Evolutionary conservation across 2,888 invertebrate species (phyloP), one percentile per base, ranked within the genome.

Genomic region (Rotaria macrura): DNA sequence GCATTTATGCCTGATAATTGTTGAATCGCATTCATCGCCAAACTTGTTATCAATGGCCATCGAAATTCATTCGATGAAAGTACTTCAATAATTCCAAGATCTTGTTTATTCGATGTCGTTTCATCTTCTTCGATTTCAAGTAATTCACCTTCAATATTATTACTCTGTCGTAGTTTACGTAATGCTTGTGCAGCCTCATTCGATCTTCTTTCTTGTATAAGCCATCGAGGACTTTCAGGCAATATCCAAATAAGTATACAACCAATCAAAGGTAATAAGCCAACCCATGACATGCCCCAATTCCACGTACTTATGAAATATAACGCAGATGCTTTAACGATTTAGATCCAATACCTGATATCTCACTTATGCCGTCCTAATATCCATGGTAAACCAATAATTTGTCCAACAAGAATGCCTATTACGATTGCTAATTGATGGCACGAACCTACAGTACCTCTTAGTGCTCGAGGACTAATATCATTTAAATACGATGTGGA

Each of bases 381-480:
- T 90, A 97, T 95, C 92, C 96, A 95, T 91, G 96, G 95, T 91
- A 97, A 95, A 90, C 97, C 97, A 89, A 97, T 93, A 89, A 97
- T 94, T 93, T 97, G 96, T 20, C 96, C 96, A 90, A 96, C 93
- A 90, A 97, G 93, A 90, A 97, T 94, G 90, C 97, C 97, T 89
- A 96, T 94, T 88, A 96, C 96, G 89, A 96, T 96, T 89, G 96
- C 97, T 92, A 97, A 93, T 93, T 97, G 97, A 93, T 97, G 96
- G 90, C 97, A 94, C 88, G 96, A 96, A 90, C 92, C 92, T 17
- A 91, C 88, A 12, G 90, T 96, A 89, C 97, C 97, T 89, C 97
- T 94, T 89, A 97, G 93, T 92, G 95, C 95, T 89, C 96, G 93
- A 88, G 97, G 96, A 89, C 97, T 95, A 91, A 97, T 96, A 93